Evolutionary conservation across 2,113 vertebrate genomes (phyloP).

Genomic region (Daphoenositta chrysoptera): DNA sequence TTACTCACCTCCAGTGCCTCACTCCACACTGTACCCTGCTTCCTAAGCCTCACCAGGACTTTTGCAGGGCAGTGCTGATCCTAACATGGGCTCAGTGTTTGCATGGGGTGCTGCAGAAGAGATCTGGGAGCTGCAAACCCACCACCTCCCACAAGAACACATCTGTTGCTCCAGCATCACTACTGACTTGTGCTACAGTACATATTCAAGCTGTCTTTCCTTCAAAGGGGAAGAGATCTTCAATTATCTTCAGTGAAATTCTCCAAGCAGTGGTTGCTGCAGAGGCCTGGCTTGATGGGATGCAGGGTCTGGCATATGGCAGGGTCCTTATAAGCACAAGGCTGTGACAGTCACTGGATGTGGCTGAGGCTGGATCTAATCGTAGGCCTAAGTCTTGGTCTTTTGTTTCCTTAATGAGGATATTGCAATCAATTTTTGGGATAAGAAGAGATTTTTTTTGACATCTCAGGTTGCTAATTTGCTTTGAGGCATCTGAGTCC

Average conservation of each 20-base stretch:
- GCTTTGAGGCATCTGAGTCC: neutral
- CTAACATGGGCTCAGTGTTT: neutral
- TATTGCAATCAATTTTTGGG: neutral
- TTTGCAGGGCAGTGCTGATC: neutral
- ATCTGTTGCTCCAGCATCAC: neutral
- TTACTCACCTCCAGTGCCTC: neutral
- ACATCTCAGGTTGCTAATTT: neutral
- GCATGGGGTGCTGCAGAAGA: neutral
- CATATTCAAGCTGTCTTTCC: neutral
- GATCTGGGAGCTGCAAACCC: neutral
- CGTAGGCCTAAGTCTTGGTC: neutral
- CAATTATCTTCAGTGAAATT: neutral
- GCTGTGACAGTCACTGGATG: neutral
- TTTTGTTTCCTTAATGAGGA: neutral
- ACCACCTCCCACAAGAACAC: neutral
- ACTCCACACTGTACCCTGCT: neutral
- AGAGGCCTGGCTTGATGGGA: neutral
- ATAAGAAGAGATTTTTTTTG: neutral
- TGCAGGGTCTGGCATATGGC: neutral
- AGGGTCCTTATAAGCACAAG: neutral
- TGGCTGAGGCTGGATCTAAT: neutral
- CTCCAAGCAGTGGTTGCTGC: neutral
- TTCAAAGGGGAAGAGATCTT: neutral
- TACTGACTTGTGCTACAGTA: neutral
- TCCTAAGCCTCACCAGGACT: neutral